Evolutionary conservation across 2,113 vertebrate species (phyloP), one percentile per base, ranked within the genome.

Genomic region (Collichthys lucidus): DNA sequence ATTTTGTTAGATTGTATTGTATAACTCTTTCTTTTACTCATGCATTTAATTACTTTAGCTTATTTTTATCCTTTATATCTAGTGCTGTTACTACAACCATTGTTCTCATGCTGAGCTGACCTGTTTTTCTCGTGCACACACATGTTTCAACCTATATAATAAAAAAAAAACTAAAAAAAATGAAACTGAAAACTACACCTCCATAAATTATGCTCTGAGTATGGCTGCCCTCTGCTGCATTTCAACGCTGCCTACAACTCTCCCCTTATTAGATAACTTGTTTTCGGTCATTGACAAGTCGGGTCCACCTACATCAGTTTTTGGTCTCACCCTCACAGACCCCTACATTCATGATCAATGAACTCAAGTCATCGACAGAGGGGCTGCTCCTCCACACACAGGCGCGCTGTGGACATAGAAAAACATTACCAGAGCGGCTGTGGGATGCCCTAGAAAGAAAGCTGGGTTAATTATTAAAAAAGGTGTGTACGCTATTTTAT

Each of bases 261-360:
- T 12, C 40, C 2, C 8, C 24, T 56, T 15, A 49, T 10, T 31
- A 1, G 4, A 22, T 55, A n/a, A 56, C 42, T 29, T 60, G 22
- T 67, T 62, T 62, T 40, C 11, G 0, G 16, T 44, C 44, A n/a
- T 19, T 26, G 22, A 31, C 2, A 52, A 66, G 57, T 63, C 31
- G 4, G 62, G n/a, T n/a, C 68, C 52, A 66, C 16, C 26, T 26
- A 26, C 20, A 4, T 20, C 11, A 50, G 4, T 46, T 53, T 14
- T 2, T 24, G 26, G 40, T 87, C 84, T 76, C 19, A 42, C 46
- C 62, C 50, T 46, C 44, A 40, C 55, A 67, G 62, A 83, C 53
- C 16, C 42, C 22, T 4, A 79, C 59, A 61, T 79, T 83, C 82
- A 65, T 79, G 85, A 90, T 90, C 89, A 89, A 91, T 91, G 90